A percentile compares a stretch with the other conserved stretches of the same genome.
Conservation (phyloP, 1,140 invertebrate species). For the Papilio aristodemus region DNA sequence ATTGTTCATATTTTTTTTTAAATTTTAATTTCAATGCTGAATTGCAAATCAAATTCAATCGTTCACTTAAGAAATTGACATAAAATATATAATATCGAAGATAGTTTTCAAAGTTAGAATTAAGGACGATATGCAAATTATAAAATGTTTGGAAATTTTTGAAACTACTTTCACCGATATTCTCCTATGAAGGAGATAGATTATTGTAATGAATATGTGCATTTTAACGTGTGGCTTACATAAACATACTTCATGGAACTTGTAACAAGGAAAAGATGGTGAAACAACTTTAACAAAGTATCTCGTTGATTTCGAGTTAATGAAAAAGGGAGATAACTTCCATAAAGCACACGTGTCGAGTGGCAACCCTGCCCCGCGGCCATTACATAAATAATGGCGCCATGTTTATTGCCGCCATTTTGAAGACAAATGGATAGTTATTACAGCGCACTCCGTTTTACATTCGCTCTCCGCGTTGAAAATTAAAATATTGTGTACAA, state of each 20-base stretch:
- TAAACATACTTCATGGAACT: neutral
- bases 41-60: no score
- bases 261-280: neutral
- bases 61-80: no score
- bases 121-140: no score
- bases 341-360: conserved; percentile 73
- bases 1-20: no score
- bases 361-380: conserved; percentile 71
- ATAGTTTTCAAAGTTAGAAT: no score
- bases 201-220: no score
- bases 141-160: no score
- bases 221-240: neutral
- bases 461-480: conserved; percentile 70
- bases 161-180: no score
- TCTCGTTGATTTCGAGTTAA: conserved; percentile 60
- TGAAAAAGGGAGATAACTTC: conserved; percentile 74
- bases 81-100: no score
- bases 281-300: conserved; percentile 52
- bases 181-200: no score
- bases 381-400: conserved; percentile 79
- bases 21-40: no score
- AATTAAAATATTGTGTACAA: conserved; percentile 80
- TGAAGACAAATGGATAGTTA: conserved; percentile 80
- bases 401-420: conserved; percentile 80
- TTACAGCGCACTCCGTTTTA: conserved; percentile 76